These are phyloP conservation scores for Saccostrea cuccullata DNA, from an alignment of 1,140 invertebrate genomes.

Conservation along the genomic window DNA sequence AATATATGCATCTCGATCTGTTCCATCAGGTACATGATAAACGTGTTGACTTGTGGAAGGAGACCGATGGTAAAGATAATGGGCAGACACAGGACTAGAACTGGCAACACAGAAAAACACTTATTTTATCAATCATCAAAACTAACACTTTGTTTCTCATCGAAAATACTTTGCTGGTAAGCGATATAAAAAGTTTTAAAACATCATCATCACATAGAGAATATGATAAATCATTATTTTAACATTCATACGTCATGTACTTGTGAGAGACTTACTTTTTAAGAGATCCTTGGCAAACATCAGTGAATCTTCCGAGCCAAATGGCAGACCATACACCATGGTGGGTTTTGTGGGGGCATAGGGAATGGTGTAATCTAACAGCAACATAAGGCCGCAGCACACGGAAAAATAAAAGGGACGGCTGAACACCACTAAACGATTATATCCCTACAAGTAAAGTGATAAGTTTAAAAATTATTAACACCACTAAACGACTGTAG, in stretches of 20 bases:
- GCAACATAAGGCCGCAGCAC: conserved; percentile 87
- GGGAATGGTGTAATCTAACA: conserved; percentile 81
- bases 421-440: conserved; percentile 94
- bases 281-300: conserved; percentile 83
- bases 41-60: conserved; percentile 98
- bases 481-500: too few relatives aligned
- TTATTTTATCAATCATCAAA: too few relatives aligned
- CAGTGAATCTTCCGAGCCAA: conserved; percentile 86
- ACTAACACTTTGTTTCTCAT: too few relatives aligned
- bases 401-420: conserved; percentile 97
- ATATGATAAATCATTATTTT: too few relatives aligned
- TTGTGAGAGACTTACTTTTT: conserved; percentile 64
- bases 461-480: too few relatives aligned
- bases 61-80: conserved; percentile 95
- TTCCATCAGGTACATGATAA: conserved; percentile 95
- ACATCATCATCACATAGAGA: too few relatives aligned
- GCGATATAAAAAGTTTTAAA: too few relatives aligned
- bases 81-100: conserved; percentile 94
- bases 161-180: too few relatives aligned
- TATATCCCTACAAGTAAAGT: conserved; percentile 86
- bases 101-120: conserved; percentile 65
- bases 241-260: not conserved
- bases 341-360: conserved; percentile 75
- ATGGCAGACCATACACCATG: conserved; percentile 87
- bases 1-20: conserved; percentile 98